Conservation (phyloP, 2,113 vertebrate genomes). For the Dicrurus megarhynchus region DNA sequence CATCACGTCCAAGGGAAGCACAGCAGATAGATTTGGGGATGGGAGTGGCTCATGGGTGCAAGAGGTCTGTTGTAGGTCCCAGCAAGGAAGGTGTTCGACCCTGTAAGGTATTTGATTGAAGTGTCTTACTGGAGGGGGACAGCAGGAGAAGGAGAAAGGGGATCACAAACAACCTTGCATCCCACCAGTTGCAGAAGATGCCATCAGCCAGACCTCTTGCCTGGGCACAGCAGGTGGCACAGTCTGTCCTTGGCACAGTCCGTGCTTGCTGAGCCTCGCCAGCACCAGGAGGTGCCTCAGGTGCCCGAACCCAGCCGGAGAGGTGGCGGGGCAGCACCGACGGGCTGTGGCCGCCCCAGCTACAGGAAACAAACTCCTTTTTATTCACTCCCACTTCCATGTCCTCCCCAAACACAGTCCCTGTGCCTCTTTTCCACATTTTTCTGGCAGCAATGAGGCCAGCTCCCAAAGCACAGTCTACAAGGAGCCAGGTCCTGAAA, state of each 20-base stretch:
- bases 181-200: rapidly evolving
- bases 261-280: rapidly evolving
- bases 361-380: background rate
- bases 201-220: rapidly evolving
- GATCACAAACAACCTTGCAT: no score
- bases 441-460: background rate
- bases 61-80: background rate
- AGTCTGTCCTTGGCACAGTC: rapidly evolving
- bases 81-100: rapidly evolving
- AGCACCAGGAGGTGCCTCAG: no score
- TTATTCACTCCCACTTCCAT: background rate
- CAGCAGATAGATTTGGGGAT: rapidly evolving
- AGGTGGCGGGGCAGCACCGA: background rate
- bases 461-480: background rate
- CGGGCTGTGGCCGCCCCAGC: background rate
- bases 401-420: background rate
- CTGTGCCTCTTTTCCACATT: background rate
- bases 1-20: rapidly evolving
- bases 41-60: rapidly evolving
- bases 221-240: background rate
- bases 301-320: background rate
- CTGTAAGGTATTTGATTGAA: background rate
- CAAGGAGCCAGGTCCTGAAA: background rate
- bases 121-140: background rate
- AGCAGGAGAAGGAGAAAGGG: background rate